Base-by-base conservation (phyloP, 2,888 invertebrate species). In the Noctua janthina region DNA sequence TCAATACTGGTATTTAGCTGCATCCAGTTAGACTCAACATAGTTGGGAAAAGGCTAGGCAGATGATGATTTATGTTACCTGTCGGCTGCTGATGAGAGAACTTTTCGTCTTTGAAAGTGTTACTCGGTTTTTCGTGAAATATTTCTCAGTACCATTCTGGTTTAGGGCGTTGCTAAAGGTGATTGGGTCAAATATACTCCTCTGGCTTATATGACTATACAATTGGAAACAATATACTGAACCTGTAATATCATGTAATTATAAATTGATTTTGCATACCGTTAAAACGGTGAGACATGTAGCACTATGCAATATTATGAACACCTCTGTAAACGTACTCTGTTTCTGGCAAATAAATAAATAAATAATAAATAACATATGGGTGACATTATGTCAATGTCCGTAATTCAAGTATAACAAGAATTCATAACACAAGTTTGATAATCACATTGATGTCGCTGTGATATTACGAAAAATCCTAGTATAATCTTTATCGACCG, bases 401-500 rank as follows among this genome's bases (percentile, higher is more conserved):
- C 49, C 20, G 17, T 43, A 59, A 54, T 62, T 82, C 56, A 51
- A 62, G 59, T 13, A 54, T 39, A 39, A 39, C 39, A 39, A 39
- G 39, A 29, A 29, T 29, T 29, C 29, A 29, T 29, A 29, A 29
- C 29, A 29, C 29, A 29, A 29, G 1, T 29, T 29, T 29, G 29
- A 1, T 29, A 29, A 79, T 76, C 76, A 78, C 15, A 29, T 51
- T 79, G 43, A 70, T 46, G 15, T 72, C 49, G 66, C 68, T 46
- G 2, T 68, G 46, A 68, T 54, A 68, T 39, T 49, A 70, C 56
- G n/a, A 29, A 62, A 39, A 51, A 46, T 49, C 23, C 20, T 1
- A 62, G 29, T 49, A 6, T 59, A 71, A 0, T 67, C 66, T 59
- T 69, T 85, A 87, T 85, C 81, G 20, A 68, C 7, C 2, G 0